Evolutionary conservation across 2,113 vertebrate genomes (phyloP).

Genomic region (Rhagologus leucostigma): DNA sequence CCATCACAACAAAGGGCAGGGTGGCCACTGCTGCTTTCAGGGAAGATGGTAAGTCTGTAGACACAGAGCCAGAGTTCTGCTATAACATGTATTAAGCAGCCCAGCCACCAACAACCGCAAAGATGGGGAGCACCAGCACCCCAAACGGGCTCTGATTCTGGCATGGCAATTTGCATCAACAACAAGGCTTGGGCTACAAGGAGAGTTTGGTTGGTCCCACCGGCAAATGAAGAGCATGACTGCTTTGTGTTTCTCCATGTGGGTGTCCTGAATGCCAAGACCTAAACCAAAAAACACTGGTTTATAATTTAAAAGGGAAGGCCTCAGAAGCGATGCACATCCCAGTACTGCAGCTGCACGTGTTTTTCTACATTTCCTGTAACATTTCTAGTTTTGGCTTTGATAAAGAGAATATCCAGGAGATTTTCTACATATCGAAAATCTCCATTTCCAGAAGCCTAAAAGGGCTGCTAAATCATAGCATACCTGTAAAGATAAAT

Average conservation of each 20-base stretch:
- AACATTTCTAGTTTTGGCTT: not conserved
- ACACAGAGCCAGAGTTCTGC: not conserved
- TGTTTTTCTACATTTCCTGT: not conserved
- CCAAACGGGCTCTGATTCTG: not conserved
- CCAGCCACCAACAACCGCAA: not conserved
- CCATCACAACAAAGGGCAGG: not conserved
- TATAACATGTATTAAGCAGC: not conserved
- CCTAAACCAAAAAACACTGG: not conserved
- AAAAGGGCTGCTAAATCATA: not conserved
- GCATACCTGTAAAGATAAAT: not conserved
- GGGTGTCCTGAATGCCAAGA: not conserved
- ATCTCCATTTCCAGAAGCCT: not conserved
- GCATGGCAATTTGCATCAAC: not conserved
- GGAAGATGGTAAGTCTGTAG: not conserved
- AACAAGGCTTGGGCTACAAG: not conserved
- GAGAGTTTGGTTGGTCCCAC: not conserved
- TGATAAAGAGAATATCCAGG: not conserved
- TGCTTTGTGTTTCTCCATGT: not conserved
- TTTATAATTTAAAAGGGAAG: not conserved
- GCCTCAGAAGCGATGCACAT: not conserved
- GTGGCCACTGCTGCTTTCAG: not conserved
- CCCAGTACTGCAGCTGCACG: not conserved
- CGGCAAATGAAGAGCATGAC: not conserved
- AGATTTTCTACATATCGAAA: not conserved
- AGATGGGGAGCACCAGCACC: not conserved